Evolutionary conservation across 2,797 vertebrate genomes (phyloP).

Genomic region (Simalia tracyae): DNA sequence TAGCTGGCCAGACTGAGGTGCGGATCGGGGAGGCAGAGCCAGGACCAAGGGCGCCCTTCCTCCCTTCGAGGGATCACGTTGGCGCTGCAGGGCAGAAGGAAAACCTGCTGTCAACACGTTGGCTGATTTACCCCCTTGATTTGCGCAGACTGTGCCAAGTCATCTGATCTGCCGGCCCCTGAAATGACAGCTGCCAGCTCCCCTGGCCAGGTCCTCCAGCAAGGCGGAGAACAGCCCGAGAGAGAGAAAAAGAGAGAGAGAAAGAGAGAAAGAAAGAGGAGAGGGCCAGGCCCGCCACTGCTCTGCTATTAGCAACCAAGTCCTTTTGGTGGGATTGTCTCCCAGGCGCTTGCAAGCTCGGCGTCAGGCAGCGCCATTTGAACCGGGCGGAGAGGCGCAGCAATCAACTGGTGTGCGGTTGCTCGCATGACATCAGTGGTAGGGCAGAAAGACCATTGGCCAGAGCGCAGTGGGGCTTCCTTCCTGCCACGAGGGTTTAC

Average conservation of each 20-base stretch:
- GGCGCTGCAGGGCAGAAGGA: background rate
- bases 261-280: no score
- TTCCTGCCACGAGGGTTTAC: slow-evolving; percentile 32
- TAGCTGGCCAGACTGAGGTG: background rate
- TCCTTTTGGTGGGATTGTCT: accelerated
- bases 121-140: background rate
- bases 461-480: background rate
- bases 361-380: background rate
- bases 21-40: no score
- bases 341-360: slow-evolving; percentile 3
- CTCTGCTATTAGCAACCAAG: background rate
- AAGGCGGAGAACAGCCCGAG: background rate
- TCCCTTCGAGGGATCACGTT: background rate
- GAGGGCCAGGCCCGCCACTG: background rate
- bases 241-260: no score
- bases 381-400: background rate
- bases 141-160: background rate
- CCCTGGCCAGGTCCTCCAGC: background rate
- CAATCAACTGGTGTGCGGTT: slow-evolving; percentile 26
- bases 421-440: slow-evolving; percentile 7
- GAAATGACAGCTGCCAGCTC: slow-evolving; percentile 44
- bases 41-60: background rate
- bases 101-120: background rate
- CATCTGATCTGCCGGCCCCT: slow-evolving; percentile 14
- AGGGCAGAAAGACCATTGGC: background rate